phyloP scores from a whole-genome alignment of 2,797 vertebrate genomes.

The Mareca strepera region DNA sequence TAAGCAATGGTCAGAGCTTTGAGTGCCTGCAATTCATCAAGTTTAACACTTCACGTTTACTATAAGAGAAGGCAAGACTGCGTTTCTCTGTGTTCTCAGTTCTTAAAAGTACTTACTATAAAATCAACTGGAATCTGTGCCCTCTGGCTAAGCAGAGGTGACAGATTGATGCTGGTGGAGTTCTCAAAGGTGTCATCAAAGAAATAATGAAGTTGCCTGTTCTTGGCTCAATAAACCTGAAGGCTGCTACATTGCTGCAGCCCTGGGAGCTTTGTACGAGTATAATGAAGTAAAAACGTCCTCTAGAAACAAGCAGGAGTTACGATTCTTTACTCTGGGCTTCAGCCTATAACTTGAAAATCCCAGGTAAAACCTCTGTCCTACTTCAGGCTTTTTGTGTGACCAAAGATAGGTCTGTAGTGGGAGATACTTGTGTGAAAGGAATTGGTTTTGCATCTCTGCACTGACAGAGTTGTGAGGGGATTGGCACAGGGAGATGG shows the following conservation, averaged over 20 bases:
- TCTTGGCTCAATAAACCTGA: not conserved
- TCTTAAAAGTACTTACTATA: conserved; percentile 17
- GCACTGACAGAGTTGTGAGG: not conserved
- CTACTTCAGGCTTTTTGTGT: not conserved
- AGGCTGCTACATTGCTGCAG: not conserved
- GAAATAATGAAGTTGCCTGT: not conserved
- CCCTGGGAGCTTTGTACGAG: not conserved
- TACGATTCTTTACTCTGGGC: not conserved
- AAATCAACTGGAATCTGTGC: not conserved
- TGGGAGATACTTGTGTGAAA: not conserved
- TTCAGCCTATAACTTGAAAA: not conserved
- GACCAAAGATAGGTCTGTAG: not conserved
- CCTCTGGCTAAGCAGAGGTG: not conserved
- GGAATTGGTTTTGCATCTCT: not conserved
- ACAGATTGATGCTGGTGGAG: not conserved
- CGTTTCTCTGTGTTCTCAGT: not conserved
- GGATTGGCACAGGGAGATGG: not conserved
- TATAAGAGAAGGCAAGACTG: not conserved
- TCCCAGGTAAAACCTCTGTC: not conserved
- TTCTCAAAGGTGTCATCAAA: not conserved
- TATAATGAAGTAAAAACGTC: not conserved
- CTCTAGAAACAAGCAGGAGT: not conserved
- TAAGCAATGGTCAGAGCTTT: not conserved
- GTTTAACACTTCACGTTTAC: not conserved
- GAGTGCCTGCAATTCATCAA: not conserved